These are phyloP conservation scores for Dromiciops gliroides DNA, from an alignment of 2,113 vertebrate species.

Conservation along the genomic window DNA sequence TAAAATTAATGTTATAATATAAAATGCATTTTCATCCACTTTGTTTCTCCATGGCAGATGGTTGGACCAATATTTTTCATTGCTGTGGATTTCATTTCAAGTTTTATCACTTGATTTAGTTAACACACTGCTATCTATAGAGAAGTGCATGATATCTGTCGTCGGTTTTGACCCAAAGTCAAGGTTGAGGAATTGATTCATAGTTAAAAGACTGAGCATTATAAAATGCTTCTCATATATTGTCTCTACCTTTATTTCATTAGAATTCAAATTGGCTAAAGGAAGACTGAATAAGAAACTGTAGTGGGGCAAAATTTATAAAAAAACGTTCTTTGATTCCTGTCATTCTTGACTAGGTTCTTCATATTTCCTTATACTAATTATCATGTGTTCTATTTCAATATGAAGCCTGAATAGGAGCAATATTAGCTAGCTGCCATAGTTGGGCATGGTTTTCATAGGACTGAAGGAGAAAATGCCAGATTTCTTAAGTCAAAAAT, in stretches of 20 bases:
- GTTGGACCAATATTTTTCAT: not conserved
- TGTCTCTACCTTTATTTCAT: not conserved
- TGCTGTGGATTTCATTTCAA: not conserved
- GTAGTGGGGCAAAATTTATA: not conserved
- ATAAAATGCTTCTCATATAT: not conserved
- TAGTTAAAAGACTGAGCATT: not conserved
- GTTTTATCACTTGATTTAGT: not conserved
- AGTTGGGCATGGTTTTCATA: not conserved
- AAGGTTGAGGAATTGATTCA: not conserved
- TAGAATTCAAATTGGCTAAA: not conserved
- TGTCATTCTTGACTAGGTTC: not conserved
- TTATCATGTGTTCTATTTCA: not conserved
- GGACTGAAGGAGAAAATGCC: not conserved
- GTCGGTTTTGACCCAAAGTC: not conserved
- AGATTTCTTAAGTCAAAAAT: not conserved
- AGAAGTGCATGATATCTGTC: not conserved
- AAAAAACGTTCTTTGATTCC: not conserved
- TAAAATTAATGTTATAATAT: not conserved
- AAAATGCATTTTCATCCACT: not conserved
- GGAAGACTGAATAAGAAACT: too few relatives aligned
- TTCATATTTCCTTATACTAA: not conserved
- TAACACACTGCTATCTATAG: not conserved
- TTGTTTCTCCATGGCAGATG: not conserved
- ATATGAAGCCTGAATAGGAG: not conserved
- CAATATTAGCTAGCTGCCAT: not conserved